Base-by-base conservation (phyloP, 1,140 invertebrate genomes). In the Neodiprion fabricii region DNA sequence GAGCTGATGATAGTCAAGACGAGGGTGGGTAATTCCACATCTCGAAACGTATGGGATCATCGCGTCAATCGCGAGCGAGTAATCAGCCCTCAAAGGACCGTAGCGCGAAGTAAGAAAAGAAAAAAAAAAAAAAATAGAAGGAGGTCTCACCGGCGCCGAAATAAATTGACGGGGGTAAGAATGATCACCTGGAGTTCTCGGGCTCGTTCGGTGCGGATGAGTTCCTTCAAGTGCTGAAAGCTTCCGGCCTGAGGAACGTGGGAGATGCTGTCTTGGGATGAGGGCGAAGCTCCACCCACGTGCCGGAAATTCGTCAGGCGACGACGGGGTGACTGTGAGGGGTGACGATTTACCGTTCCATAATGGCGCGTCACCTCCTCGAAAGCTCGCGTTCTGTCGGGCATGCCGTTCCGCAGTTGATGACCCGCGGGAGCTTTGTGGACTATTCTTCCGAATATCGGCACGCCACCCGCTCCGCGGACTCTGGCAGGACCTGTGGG, bases 171-270 rank as follows among this genome's bases (percentile, higher is more conserved):
- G 28, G 28, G 5, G 28, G 1, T 5, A 3, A 40, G 28, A 40
- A 40, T 40, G n/a, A 61, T 5, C 68, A 88, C 87, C 83, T 87
- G 83, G 61, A 93, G 79, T 80, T 94, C 93, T 66, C 91, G 87
- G n/a, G 92, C 92, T n/a, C 92, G 85, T 80, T 94, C 92, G 7
- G 86, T 90, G 75, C 89, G 88, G 69, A 93, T 90, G 7, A 93
- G 81, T 72, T 92, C 90, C 79, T 91, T 91, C 0, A 92, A 81
- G 73, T 91, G 90, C 76, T 93, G 91, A 83, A 94, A 94, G 73
- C 91, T 92, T 10, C 92, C 92, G 17, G 89, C 84, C 74, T 91
- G 90, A n/a, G 91, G 88, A 70, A 88, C 81, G 28, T 84, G 81
- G 48, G 82, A 73, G 67, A 78, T 65, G 9, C 65, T 76, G 53